These are phyloP conservation scores for Homarus gammarus DNA, from an alignment of 2,888 invertebrate genomes.

Conservation along the genomic window DNA sequence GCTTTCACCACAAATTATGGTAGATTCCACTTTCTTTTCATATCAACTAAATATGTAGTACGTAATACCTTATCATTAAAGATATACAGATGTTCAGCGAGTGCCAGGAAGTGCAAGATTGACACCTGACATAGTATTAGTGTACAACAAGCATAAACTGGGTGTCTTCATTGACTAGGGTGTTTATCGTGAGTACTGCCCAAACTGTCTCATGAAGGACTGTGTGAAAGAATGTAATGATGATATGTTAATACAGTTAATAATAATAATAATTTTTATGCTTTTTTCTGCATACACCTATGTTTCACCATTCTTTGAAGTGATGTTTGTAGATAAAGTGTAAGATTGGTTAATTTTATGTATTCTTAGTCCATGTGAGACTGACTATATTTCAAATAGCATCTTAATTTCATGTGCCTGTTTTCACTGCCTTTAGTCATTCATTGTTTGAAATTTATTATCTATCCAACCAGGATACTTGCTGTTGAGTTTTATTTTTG, in stretches of 20 bases:
- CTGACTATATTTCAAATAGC: conserved; percentile 23
- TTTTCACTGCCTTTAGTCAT: conserved; percentile 40
- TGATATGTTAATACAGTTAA: conserved; percentile 62
- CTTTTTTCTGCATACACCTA: conserved; percentile 52
- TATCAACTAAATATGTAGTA: not conserved
- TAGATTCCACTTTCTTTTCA: not conserved
- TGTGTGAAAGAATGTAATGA: conserved; percentile 50
- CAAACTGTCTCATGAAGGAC: conserved; percentile 49
- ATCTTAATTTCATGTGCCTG: conserved; percentile 49
- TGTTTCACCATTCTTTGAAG: conserved; percentile 49
- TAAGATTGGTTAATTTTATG: conserved; percentile 34
- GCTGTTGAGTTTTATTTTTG: not conserved
- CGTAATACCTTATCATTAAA: not conserved
- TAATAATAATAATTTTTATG: conserved; percentile 37
- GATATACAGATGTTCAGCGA: not conserved
- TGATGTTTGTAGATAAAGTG: conserved; percentile 49
- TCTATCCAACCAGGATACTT: conserved; percentile 5
- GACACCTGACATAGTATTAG: conserved; percentile 18
- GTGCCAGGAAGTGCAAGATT: not conserved
- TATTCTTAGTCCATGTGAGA: conserved; percentile 46
- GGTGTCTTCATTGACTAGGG: conserved; percentile 26
- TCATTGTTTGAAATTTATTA: conserved; percentile 14
- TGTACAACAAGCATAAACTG: conserved; percentile 17
- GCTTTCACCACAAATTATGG: not conserved
- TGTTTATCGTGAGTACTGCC: conserved; percentile 50